Evolutionary conservation across 2,888 invertebrate genomes (phyloP).

Genomic region (Sialis fuliginosa): DNA sequence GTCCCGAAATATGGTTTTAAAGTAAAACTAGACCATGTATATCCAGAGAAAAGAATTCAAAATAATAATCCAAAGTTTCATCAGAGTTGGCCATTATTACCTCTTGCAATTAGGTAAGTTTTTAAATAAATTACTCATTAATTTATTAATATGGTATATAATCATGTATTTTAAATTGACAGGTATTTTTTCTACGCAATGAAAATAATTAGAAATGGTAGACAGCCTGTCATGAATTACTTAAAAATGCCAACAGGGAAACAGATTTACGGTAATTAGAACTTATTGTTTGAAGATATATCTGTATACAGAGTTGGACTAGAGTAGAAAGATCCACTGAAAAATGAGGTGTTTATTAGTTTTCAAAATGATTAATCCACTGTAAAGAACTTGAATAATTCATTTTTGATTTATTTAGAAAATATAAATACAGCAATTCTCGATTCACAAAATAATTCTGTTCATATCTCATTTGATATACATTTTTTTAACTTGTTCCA

Average conservation of each 20-base stretch:
- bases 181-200: conserved; percentile 60
- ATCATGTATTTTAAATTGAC: conserved; percentile 10
- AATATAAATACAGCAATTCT: too few relatives aligned
- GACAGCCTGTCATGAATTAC: conserved; percentile 65
- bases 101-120: conserved; percentile 48
- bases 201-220: conserved; percentile 40
- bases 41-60: conserved; percentile 55
- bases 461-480: too few relatives aligned
- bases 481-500: too few relatives aligned
- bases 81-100: conserved; percentile 53
- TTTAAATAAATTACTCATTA: conserved; percentile 3
- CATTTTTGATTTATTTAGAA: too few relatives aligned
- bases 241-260: conserved; percentile 49
- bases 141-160: background rate
- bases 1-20: conserved; percentile 53
- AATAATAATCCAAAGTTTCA: conserved; percentile 41
- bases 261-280: conserved; percentile 62
- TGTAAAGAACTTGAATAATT: too few relatives aligned
- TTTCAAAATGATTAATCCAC: too few relatives aligned
- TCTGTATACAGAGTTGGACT: background rate
- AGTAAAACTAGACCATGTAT: conserved; percentile 54
- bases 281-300: background rate
- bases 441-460: too few relatives aligned
- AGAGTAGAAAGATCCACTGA: too few relatives aligned
- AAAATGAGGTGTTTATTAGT: too few relatives aligned